Evolutionary conservation across 1,140 invertebrate species (phyloP).

Genomic region (Nomia melanderi): DNA sequence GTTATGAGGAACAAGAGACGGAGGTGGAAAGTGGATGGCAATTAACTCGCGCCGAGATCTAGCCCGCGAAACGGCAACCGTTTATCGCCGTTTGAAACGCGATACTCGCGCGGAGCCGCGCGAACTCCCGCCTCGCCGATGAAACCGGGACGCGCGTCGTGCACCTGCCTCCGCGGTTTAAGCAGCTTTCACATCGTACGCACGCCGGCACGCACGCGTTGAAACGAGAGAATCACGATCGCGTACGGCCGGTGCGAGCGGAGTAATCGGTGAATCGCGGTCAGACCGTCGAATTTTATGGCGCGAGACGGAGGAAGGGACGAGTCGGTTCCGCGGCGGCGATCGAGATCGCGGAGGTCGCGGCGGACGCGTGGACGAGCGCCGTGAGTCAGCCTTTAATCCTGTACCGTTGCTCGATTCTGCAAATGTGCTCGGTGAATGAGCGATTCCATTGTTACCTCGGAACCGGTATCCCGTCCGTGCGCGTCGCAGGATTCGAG

Average conservation of each 20-base stretch:
- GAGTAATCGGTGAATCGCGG: too few relatives aligned
- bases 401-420: conserved; percentile 35
- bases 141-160: conserved; percentile 25
- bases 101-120: conserved; percentile 16
- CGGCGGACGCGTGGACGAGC: too few relatives aligned
- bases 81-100: conserved; percentile 40
- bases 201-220: background rate
- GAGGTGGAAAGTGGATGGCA: conserved; percentile 48
- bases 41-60: conserved; percentile 59
- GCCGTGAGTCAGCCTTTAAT: conserved; percentile 6
- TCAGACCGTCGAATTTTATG: too few relatives aligned
- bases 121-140: background rate
- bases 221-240: background rate
- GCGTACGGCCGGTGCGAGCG: too few relatives aligned
- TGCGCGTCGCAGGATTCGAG: background rate
- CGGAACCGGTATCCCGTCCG: conserved; percentile 34
- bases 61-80: conserved; percentile 18
- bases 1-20: too few relatives aligned
- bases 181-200: background rate
- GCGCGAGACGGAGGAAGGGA: too few relatives aligned
- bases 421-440: conserved; percentile 34
- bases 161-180: conserved; percentile 15
- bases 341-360: too few relatives aligned
- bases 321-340: too few relatives aligned
- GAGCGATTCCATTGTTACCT: conserved; percentile 42